These are phyloP conservation scores for Lathamus discolor DNA, from an alignment of 2,113 vertebrate species.

Conservation along the genomic window DNA sequence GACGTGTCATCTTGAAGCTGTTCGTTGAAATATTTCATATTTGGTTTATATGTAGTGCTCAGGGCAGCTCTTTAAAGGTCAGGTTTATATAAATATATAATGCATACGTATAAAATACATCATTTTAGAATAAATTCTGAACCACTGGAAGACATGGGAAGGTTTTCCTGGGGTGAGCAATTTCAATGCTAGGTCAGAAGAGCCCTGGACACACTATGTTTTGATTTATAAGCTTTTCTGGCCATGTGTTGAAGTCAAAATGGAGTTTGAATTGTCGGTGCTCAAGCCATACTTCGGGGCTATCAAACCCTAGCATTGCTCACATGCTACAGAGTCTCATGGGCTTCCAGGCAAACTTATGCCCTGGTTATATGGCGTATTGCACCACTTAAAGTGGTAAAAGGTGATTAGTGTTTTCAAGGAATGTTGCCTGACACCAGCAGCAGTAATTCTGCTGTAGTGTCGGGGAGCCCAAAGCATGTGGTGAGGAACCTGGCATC, in stretches of 20 bases:
- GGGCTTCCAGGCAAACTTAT: neutral
- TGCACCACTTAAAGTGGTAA: neutral
- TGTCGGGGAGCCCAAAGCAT: rapidly evolving
- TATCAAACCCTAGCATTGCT: neutral
- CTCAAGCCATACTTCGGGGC: neutral
- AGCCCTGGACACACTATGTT: neutral
- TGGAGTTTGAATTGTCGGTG: neutral
- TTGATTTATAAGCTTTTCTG: neutral
- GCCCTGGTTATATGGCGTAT: neutral
- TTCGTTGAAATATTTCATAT: neutral
- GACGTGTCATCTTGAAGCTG: neutral
- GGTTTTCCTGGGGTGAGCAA: neutral
- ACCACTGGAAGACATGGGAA: neutral
- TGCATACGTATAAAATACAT: neutral
- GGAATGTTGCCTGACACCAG: neutral
- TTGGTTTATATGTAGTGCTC: neutral
- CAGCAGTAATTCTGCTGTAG: neutral
- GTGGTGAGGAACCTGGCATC: rapidly evolving
- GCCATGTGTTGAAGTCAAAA: neutral
- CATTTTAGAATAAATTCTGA: neutral
- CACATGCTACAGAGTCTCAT: neutral
- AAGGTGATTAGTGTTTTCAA: neutral
- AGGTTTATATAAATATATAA: neutral
- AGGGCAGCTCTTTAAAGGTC: neutral
- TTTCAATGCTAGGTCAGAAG: neutral